A percentile compares a stretch with the other conserved stretches of the same genome.
phyloP scores from a whole-genome alignment of 2,888 invertebrate species.

The Thereva unica region DNA sequence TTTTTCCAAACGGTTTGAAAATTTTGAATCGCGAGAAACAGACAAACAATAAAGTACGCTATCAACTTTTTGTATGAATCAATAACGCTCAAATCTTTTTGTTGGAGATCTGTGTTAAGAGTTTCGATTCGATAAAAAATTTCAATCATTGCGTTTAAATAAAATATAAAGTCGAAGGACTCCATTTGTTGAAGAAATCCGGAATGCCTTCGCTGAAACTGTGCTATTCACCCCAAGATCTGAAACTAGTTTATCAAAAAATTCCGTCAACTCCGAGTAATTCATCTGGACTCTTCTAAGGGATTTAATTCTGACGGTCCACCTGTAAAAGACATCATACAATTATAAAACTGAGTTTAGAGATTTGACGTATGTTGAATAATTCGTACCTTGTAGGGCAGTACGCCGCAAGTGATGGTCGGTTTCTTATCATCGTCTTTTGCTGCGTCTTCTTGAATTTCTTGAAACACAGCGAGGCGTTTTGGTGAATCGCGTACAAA shows the following conservation, averaged over 20 bases:
- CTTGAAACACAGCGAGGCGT: background rate
- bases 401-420: background rate
- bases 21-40: constrained; percentile 5
- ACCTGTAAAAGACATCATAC: too few relatives aligned
- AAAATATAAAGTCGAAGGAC: background rate
- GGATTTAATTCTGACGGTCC: too few relatives aligned
- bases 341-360: background rate
- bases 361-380: background rate
- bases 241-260: too few relatives aligned
- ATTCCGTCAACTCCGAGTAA: too few relatives aligned
- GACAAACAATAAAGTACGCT: background rate
- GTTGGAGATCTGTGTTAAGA: constrained; percentile 4
- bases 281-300: too few relatives aligned
- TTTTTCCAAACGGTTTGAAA: background rate
- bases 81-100: background rate
- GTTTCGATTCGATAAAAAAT: constrained; percentile 1
- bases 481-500: constrained; percentile 2
- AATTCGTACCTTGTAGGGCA: constrained; percentile 2
- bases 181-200: constrained; percentile 5
- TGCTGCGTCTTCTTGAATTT: background rate
- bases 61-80: background rate
- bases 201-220: background rate
- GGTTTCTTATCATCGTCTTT: background rate
- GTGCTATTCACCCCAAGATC: background rate
- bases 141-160: constrained; percentile 1